phyloP scores from a whole-genome alignment of 1,140 invertebrate genomes.

The Pogonomyrmex californicus region DNA sequence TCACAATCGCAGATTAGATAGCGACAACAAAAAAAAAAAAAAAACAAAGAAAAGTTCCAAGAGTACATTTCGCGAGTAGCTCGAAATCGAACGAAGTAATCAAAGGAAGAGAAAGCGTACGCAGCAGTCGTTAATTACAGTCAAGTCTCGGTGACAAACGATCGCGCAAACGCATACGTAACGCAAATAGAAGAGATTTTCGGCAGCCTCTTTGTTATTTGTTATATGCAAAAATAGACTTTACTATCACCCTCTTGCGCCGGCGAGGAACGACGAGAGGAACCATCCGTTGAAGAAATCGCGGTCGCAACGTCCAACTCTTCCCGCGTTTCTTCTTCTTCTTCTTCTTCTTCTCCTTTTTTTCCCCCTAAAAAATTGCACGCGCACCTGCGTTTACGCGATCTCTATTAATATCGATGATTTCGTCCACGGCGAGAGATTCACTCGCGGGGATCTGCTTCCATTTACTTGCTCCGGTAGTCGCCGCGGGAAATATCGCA shows the following conservation, averaged over 20 bases:
- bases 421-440: constrained; percentile 27
- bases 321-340: not conserved
- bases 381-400: not conserved
- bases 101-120: not conserved
- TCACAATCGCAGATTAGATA: not conserved
- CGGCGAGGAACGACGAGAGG: constrained; percentile 73
- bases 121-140: constrained; percentile 20
- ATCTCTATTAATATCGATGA: not conserved
- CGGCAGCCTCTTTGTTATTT: constrained; percentile 51
- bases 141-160: not conserved
- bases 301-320: constrained; percentile 17
- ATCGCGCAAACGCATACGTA: constrained; percentile 16
- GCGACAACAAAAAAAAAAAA: not conserved
- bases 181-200: constrained; percentile 69
- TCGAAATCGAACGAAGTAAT: not conserved
- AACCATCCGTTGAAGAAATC: constrained; percentile 59
- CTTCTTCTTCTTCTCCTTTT: not conserved
- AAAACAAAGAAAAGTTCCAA: not conserved
- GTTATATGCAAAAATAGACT: constrained; percentile 75
- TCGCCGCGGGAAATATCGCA: constrained; percentile 55
- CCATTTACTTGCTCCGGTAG: constrained; percentile 53
- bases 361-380: not conserved
- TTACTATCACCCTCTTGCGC: constrained; percentile 55
- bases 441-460: constrained; percentile 51
- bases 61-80: not conserved